These are phyloP conservation scores for Varanus salvator DNA, from an alignment of 2,113 vertebrate genomes.

Conservation along the genomic window DNA sequence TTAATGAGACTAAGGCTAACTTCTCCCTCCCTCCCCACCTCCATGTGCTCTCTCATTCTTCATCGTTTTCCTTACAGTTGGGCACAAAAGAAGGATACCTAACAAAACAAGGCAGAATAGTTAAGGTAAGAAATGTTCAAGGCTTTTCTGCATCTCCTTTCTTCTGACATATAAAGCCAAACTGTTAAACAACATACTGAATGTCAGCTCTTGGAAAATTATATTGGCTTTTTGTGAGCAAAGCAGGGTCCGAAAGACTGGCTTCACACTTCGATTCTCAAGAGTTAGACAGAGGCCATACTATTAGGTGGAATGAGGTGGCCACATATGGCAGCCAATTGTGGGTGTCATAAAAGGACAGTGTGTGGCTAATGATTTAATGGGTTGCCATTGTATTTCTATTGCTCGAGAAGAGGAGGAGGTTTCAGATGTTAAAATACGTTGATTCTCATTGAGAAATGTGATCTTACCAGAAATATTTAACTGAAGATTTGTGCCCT, in stretches of 20 bases:
- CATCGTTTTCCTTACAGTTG: slow-evolving; percentile 80
- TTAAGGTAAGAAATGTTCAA: slow-evolving; percentile 80
- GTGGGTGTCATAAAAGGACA: background rate
- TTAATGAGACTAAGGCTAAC: background rate
- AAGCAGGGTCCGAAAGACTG: background rate
- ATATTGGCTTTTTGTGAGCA: background rate
- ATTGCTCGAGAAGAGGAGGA: background rate
- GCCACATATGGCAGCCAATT: background rate
- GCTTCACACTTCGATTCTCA: no score
- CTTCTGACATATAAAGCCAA: background rate
- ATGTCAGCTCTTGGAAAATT: background rate
- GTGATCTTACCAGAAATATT: background rate
- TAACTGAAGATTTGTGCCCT: background rate
- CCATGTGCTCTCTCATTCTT: background rate
- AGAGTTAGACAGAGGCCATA: background rate
- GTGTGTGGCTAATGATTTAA: background rate
- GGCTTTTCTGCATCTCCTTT: background rate
- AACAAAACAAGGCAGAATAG: slow-evolving; percentile 90
- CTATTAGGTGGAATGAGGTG: background rate
- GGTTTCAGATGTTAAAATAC: background rate
- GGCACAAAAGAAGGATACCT: slow-evolving; percentile 97
- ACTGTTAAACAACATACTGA: background rate
- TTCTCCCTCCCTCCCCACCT: background rate
- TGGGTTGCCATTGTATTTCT: background rate
- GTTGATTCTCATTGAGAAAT: background rate